phyloP scores from a whole-genome alignment of 2,888 invertebrate genomes.

The Hyalella azteca region DNA sequence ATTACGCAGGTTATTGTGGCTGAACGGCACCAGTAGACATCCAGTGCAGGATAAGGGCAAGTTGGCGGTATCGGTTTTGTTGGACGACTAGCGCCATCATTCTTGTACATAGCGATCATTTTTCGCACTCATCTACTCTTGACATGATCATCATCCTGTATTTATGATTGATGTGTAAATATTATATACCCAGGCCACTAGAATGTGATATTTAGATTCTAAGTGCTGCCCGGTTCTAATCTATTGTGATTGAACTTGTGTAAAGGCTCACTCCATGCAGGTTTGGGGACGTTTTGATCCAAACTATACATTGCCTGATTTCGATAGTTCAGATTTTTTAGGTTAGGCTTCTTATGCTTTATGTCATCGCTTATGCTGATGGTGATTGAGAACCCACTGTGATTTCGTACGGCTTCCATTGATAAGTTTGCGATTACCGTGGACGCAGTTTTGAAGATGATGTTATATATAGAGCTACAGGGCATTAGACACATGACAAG shows the following conservation, averaged over 20 bases:
- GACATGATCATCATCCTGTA: slow-evolving; percentile 27
- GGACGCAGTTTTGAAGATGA: slow-evolving; percentile 6
- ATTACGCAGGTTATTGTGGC: not conserved
- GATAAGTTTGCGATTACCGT: not conserved
- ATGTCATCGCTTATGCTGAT: slow-evolving; percentile 10
- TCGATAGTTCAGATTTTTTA: not conserved
- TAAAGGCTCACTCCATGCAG: not conserved
- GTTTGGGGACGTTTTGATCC: not conserved
- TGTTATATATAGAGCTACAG: slow-evolving; percentile 12
- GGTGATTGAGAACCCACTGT: not conserved
- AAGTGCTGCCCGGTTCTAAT: slow-evolving; percentile 13
- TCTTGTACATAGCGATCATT: slow-evolving; percentile 23
- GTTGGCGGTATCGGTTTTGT: slow-evolving; percentile 10
- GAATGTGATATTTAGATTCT: slow-evolving; percentile 36
- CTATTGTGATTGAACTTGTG: not conserved
- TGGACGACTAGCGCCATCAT: slow-evolving; percentile 30
- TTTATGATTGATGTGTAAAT: slow-evolving; percentile 34
- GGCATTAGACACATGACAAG: slow-evolving; percentile 21
- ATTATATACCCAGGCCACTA: slow-evolving; percentile 28
- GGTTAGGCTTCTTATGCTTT: not conserved
- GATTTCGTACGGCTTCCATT: slow-evolving; percentile 7
- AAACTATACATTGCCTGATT: not conserved
- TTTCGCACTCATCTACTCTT: not conserved
- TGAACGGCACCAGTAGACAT: not conserved
- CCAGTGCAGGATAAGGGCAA: slow-evolving; percentile 4